Evolutionary conservation across 1,140 invertebrate genomes (phyloP).

Genomic region (Tigriopus japonicus): DNA sequence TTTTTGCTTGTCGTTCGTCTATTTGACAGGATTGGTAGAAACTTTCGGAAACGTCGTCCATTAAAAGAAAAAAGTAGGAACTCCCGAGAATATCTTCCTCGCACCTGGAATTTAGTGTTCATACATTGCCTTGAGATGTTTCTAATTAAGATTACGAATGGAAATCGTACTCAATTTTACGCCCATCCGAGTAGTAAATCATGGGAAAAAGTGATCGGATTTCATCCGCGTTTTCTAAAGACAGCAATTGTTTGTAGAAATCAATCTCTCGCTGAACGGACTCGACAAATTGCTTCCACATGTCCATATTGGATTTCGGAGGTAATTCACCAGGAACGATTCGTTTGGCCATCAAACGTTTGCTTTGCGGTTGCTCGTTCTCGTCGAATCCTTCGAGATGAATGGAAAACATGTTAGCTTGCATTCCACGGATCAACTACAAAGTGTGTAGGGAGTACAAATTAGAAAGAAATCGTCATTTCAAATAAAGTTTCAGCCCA

Average conservation of each 20-base stretch:
- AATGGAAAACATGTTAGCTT: not conserved
- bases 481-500: too few species aligned
- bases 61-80: not conserved
- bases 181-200: not conserved
- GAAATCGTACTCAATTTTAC: too few species aligned
- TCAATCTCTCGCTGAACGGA: constrained; percentile 1
- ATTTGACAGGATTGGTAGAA: not conserved
- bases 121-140: too few species aligned
- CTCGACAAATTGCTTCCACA: constrained; percentile 2
- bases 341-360: not conserved
- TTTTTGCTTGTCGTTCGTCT: not conserved
- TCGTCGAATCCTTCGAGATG: not conserved
- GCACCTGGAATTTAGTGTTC: not conserved
- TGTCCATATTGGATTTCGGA: not conserved
- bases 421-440: not conserved
- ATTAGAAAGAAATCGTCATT: too few species aligned
- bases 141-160: too few species aligned
- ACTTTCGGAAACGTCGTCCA: not conserved
- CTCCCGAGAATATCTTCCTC: not conserved
- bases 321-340: constrained; percentile 2
- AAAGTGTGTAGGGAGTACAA: too few species aligned
- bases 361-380: not conserved
- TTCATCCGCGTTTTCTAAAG: not conserved
- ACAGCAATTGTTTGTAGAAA: not conserved
- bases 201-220: not conserved